phyloP scores from a whole-genome alignment of 2,888 invertebrate genomes.

The Heterodera filipjevi region DNA sequence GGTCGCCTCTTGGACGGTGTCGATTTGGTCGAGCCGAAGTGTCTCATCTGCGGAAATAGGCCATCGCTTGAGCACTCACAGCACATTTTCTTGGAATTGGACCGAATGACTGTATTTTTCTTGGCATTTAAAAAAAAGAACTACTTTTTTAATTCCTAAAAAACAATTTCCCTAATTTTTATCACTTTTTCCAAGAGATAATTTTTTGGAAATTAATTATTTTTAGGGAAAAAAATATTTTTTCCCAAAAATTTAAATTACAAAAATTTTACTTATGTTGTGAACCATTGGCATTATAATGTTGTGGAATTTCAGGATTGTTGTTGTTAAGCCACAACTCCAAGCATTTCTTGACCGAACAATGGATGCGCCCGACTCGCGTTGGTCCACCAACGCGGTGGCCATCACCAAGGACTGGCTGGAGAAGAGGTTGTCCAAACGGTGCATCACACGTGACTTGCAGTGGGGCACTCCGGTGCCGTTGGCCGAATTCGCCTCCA shows the following conservation, averaged over 20 bases:
- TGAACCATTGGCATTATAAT: too few relatives aligned
- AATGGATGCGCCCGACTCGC: constrained; percentile 68
- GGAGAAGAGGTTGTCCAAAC: constrained; percentile 79
- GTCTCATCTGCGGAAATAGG: constrained; percentile 54
- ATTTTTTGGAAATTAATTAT: too few relatives aligned
- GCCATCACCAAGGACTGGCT: constrained; percentile 89
- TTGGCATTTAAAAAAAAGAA: background rate
- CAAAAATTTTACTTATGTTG: too few relatives aligned
- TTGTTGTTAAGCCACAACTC: constrained; percentile 47
- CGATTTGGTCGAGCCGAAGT: constrained; percentile 50
- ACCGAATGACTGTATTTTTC: constrained; percentile 73
- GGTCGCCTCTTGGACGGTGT: constrained; percentile 88
- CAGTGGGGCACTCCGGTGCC: constrained; percentile 99
- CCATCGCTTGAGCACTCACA: constrained; percentile 73
- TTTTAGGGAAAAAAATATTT: too few relatives aligned
- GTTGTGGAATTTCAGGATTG: background rate
- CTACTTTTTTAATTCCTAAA: too few relatives aligned
- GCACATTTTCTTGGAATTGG: constrained; percentile 91
- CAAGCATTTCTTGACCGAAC: constrained; percentile 75
- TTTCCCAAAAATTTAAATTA: too few relatives aligned
- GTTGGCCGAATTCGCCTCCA: constrained; percentile 79
- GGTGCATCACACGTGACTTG: constrained; percentile 94
- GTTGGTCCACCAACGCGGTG: constrained; percentile 86
- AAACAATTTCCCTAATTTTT: too few relatives aligned
- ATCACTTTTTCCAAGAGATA: too few relatives aligned